Evolutionary conservation across 1,140 invertebrate species (phyloP), one percentile per base, ranked within the genome.

Genomic region (Gyrodactylus bullatarudis): DNA sequence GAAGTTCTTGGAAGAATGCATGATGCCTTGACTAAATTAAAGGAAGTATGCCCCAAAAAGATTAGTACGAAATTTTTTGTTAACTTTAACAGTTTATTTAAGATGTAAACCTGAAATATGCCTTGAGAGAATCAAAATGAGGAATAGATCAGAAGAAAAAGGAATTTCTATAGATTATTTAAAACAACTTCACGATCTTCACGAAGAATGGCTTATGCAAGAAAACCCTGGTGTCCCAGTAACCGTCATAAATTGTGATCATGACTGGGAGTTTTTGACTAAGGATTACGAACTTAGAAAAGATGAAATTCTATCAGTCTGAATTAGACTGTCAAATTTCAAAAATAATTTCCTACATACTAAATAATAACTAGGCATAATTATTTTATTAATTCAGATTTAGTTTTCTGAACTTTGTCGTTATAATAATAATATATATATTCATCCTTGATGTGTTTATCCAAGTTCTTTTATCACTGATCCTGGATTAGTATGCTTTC

Each of bases 191-290:
- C 88, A 90, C 77, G 80, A 86, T 70, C 81, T 87, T 25, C 88
- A 92, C 80, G 89, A 92, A 80, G 85, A 88, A 70, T 92, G 89
- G 89, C 79, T 91, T 23, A 76, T 78, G 1, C 75, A 78, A n/a
- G 34, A n/a, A 16, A 54, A 54, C 54, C 80, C 75, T 16, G 74
- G 79, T 16, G 80, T 79, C 26, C n/a, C 73, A 1, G 23, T 81
- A 26, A 80, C 81, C 23, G 78, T 81, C 34, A 54, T 54, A 8
- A 54, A 54, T 54, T 54, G 34, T 54, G 34, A 54, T 54, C 34
- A 54, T 8, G 8, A 8, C 8, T 54, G 34, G 34, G 34, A 54
- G 8, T 8, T 16, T 8, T n/a, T 54, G n/a, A 54, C n/a, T 8
- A n/a, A 54, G n/a, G 8, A 16, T 16, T 54, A 54, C 34, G n/a